Percentiles rank a stretch among this genome's conserved stretches.
phyloP scores from a whole-genome alignment of 2,797 vertebrate genomes.

The Carduelis carduelis region DNA sequence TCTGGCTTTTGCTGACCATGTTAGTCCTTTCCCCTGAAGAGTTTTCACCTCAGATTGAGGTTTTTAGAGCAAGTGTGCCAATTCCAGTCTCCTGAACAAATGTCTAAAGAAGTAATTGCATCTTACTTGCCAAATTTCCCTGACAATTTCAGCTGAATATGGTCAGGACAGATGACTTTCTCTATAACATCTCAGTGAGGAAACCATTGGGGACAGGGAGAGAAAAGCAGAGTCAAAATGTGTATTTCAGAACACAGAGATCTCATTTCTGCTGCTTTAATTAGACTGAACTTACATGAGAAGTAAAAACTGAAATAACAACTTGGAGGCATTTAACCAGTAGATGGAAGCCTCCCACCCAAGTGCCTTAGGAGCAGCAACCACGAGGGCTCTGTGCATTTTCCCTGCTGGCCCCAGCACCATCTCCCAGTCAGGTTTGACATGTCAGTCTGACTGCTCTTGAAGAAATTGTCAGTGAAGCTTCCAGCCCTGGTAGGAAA shows the following conservation, averaged over 20 bases:
- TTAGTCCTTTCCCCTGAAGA: neutral
- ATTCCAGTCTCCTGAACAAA: neutral
- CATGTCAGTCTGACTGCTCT: neutral
- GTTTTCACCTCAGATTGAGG: neutral
- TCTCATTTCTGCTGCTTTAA: neutral
- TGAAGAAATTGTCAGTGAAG: neutral
- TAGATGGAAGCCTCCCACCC: neutral
- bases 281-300: neutral
- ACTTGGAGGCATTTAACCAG: neutral
- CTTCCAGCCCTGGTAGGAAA: neutral
- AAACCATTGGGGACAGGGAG: neutral
- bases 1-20: neutral
- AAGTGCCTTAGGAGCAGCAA: neutral
- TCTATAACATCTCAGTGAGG: neutral
- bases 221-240: neutral
- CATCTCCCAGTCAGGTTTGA: neutral
- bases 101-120: neutral
- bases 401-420: neutral
- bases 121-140: neutral
- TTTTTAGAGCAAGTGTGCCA: slow-evolving; percentile 1
- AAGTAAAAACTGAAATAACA: neutral
- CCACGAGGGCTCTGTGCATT: neutral
- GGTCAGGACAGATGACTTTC: neutral
- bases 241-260: neutral
- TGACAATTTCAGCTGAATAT: neutral